These are phyloP conservation scores for Aleiodes testaceus DNA, from an alignment of 2,888 invertebrate species.

Conservation along the genomic window DNA sequence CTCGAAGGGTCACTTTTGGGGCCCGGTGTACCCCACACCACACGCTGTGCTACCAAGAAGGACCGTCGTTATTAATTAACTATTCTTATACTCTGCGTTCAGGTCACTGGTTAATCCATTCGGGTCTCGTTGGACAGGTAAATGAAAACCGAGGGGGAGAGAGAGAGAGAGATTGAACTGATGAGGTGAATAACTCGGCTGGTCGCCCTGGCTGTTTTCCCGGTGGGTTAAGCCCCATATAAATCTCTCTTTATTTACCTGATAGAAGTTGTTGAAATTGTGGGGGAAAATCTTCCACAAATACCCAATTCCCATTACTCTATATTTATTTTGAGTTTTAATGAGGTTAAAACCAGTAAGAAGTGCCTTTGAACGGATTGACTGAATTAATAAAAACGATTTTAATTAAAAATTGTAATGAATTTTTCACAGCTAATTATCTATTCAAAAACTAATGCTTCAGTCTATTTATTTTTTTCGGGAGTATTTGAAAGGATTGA, in stretches of 20 bases:
- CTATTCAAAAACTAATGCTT: too few relatives aligned
- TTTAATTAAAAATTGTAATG: too few relatives aligned
- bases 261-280: background rate
- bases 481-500: too few relatives aligned
- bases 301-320: slow-evolving; percentile 1
- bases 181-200: slow-evolving; percentile 32
- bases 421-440: too few relatives aligned
- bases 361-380: too few relatives aligned
- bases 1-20: slow-evolving; percentile 29
- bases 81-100: slow-evolving; percentile 52
- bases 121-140: slow-evolving; percentile 42
- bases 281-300: slow-evolving; percentile 21
- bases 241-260: slow-evolving; percentile 41
- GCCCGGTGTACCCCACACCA: slow-evolving; percentile 50
- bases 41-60: slow-evolving; percentile 63
- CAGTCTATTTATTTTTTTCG: too few relatives aligned
- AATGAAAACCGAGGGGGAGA: slow-evolving; percentile 37
- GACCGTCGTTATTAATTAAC: slow-evolving; percentile 63
- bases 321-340: too few relatives aligned
- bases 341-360: too few relatives aligned
- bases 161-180: slow-evolving; percentile 12
- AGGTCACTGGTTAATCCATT: slow-evolving; percentile 49
- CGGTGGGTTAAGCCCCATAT: slow-evolving; percentile 15
- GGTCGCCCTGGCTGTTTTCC: slow-evolving; percentile 26
- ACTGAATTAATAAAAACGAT: too few relatives aligned